These are phyloP conservation scores for Anthoscopus minutus DNA, from an alignment of 2,113 vertebrate species.

Conservation along the genomic window DNA sequence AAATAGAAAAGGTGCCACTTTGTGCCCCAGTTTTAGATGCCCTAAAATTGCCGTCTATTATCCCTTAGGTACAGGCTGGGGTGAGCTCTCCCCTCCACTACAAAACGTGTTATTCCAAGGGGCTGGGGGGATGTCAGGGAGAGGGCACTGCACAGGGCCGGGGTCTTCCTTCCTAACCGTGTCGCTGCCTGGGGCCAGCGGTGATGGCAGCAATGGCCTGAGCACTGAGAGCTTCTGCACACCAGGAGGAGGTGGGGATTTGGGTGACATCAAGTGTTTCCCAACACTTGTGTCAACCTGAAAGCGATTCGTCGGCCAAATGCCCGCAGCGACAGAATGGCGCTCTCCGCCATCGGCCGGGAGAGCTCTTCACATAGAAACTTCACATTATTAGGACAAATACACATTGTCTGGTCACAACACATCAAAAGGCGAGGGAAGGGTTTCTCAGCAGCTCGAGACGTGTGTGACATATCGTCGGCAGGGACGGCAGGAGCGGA, in stretches of 20 bases:
- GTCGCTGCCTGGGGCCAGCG: fast-evolving
- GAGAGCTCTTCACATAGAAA: neutral
- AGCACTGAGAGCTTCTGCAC: fast-evolving
- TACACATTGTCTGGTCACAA: neutral
- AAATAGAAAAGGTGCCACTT: neutral
- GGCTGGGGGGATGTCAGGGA: neutral
- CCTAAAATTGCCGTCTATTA: neutral
- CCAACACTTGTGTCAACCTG: conserved; percentile 1
- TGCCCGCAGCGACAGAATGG: neutral
- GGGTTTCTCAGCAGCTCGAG: neutral
- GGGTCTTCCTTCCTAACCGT: neutral
- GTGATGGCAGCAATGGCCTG: neutral
- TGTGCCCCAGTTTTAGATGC: neutral
- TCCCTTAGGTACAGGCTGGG: fast-evolving
- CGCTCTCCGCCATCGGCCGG: neutral
- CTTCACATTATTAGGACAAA: neutral
- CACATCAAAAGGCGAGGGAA: neutral
- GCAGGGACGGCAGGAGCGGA: neutral
- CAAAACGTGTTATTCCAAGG: fast-evolving
- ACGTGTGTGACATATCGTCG: neutral
- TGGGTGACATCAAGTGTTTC: neutral
- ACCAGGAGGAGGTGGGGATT: neutral
- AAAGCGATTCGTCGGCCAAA: neutral
- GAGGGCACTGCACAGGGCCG: fast-evolving
- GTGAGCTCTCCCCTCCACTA: neutral